Evolutionary conservation across 2,797 vertebrate genomes (phyloP).

Genomic region (Alcedo quadribrachys): DNA sequence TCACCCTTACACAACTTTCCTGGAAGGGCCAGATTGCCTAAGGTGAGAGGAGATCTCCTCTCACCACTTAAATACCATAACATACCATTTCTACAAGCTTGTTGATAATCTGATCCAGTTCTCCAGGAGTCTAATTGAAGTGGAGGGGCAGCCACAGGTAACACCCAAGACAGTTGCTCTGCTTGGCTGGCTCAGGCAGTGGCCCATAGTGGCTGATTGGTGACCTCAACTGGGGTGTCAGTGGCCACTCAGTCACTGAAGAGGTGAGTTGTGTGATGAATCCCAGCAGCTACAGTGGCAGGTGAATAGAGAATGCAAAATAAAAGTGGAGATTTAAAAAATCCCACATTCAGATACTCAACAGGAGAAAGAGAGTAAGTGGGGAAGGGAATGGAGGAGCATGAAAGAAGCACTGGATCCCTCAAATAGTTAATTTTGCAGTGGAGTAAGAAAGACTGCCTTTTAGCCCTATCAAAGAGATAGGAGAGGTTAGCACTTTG

Average conservation of each 20-base stretch:
- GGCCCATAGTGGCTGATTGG: accelerated
- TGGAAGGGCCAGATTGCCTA: background rate
- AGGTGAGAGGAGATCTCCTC: background rate
- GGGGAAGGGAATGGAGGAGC: background rate
- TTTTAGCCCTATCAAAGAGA: background rate
- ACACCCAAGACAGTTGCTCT: background rate
- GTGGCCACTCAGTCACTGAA: background rate
- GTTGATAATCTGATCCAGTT: background rate
- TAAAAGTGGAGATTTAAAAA: background rate
- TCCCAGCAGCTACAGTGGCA: background rate
- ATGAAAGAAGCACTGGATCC: background rate
- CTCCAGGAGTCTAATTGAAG: background rate
- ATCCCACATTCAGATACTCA: background rate
- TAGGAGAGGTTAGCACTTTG: background rate
- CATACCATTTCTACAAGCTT: background rate
- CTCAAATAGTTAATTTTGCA: background rate
- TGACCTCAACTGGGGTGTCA: background rate
- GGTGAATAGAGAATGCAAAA: background rate
- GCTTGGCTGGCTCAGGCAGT: background rate
- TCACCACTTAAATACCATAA: background rate
- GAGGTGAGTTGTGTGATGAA: background rate
- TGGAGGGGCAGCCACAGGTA: background rate
- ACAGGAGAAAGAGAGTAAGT: background rate
- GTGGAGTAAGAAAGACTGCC: background rate
- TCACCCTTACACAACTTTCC: background rate